Evolutionary conservation across 2,888 invertebrate species (phyloP).

Genomic region (Lomographa bimaculata): DNA sequence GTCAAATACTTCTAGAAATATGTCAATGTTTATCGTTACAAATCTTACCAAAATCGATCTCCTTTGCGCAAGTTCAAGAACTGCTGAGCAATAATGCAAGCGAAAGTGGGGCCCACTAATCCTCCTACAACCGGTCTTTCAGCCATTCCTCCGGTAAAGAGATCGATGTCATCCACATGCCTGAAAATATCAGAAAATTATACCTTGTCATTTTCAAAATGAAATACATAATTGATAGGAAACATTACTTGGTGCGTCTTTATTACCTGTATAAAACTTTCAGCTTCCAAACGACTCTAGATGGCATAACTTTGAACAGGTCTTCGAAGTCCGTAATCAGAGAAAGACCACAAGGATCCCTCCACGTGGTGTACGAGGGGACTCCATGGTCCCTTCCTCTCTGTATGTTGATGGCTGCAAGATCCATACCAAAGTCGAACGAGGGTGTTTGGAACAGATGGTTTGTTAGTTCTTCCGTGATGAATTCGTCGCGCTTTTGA

Average conservation of each 20-base stretch:
- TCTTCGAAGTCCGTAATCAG: constrained; percentile 87
- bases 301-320: constrained; percentile 86
- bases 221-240: no score
- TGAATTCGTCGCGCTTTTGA: constrained; percentile 91
- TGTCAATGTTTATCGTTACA: no score
- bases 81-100: constrained; percentile 94
- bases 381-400: constrained; percentile 93
- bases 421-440: constrained; percentile 91
- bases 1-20: no score
- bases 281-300: constrained; percentile 85
- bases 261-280: constrained; percentile 81
- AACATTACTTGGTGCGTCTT: background rate
- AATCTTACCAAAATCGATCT: constrained; percentile 88
- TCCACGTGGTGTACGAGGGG: constrained; percentile 90
- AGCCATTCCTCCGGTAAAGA: constrained; percentile 92
- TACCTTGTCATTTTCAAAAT: no score
- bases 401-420: constrained; percentile 95
- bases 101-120: constrained; percentile 93
- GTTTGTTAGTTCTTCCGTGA: constrained; percentile 91
- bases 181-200: constrained; percentile 45
- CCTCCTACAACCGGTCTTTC: constrained; percentile 92
- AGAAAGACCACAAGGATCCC: constrained; percentile 90
- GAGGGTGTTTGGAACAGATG: constrained; percentile 90
- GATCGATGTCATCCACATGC: constrained; percentile 91
- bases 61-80: constrained; percentile 91